Evolutionary conservation across 2,888 invertebrate genomes (phyloP), one percentile per base, ranked within the genome.

Genomic region (Sturmia bella): DNA sequence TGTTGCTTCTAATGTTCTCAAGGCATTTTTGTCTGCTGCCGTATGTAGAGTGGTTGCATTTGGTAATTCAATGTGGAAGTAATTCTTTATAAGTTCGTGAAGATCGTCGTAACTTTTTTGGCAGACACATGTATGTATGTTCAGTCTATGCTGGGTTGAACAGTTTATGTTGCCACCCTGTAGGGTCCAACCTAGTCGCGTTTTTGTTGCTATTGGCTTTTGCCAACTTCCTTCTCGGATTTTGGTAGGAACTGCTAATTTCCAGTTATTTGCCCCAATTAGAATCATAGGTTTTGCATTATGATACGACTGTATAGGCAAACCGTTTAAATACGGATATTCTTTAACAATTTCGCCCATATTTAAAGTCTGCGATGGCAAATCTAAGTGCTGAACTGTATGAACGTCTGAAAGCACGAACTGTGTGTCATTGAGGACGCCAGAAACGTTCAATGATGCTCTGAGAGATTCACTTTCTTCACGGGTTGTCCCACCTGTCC

Each of bases 1-100:
- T 5, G 83, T 84, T 4, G 63, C 32, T 19, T 81, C 68, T n/a
- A 85, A 41, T 9, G 81, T 76, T 54, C 75, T 1, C 21, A 73
- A 37, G 0, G 69, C 64, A 13, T 12, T 56, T 1, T 4, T 39
- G 32, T 72, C 73, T 17, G 32, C 66, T 15, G 41, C 0, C 1
- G 81, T 68, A 6, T 56, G 11, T 39, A 72, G 48, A 2, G 12
- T n/a, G 19, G 17, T 56, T 4, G 37, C 4, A 5, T n/a, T 43
- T 3, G 76, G n/a, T 3, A 52, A 7, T 48, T 81, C 81, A 15
- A 59, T 3, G 13, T 59, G 39, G n/a, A 59, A 59, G 24, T 59
- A 41, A 41, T 21, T 41, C 9, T 39, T 57, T 4, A 57, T 39
- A 6, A 1, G 13, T 6, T 56, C 9, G 32, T 54, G 56, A 4